Base-by-base conservation (phyloP, 1,140 invertebrate species). In the Macrobrachium rosenbergii region DNA sequence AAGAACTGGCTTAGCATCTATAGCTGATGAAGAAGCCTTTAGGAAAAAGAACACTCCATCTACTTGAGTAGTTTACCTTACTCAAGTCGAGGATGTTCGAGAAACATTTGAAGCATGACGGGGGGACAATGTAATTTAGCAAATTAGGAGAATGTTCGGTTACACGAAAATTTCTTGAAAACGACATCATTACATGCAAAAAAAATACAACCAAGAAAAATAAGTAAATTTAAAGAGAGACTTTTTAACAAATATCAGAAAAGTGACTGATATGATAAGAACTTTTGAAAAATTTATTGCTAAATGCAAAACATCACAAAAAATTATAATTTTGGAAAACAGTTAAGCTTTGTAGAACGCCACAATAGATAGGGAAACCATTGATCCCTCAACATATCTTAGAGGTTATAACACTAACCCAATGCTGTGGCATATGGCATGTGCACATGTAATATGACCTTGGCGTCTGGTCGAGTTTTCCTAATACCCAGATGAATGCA, bases 401-500 rank as follows among this genome's bases (percentile, higher is more conserved):
- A 23, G 5, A 5, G 16, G 12, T 8, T 72, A 11, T 12, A 28
- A 7, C 7, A 72, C 69, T 72, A n/a, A 72, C 69, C 37, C 10
- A 72, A 3, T n/a, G 69, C 69, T 16, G 69, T 72, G 21, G n/a
- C 69, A 0, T 72, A 72, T 0, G 69, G 69, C 21, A 28, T 23
- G 21, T 72, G 69, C 5, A n/a, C 21, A 11, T 72, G 69, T n/a
- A 72, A 28, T 23, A 72, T 43, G 6, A 72, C 69, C 69, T 72
- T 72, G 69, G 69, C 69, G 37, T 72, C 69, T 14, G 69, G 69
- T 12, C 69, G 69, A 8, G 21, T 8, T 8, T 28, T 8, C 14
- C 69, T 23, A 28, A 72, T 72, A 3, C 69, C 69, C n/a, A 72
- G 16, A n/a, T 72, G 69, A 43, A 72, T 72, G 69, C 69, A 72